These are phyloP conservation scores for Nematostella vectensis DNA, from an alignment of 92 coral and sea anemone species.

Conservation along the genomic window DNA sequence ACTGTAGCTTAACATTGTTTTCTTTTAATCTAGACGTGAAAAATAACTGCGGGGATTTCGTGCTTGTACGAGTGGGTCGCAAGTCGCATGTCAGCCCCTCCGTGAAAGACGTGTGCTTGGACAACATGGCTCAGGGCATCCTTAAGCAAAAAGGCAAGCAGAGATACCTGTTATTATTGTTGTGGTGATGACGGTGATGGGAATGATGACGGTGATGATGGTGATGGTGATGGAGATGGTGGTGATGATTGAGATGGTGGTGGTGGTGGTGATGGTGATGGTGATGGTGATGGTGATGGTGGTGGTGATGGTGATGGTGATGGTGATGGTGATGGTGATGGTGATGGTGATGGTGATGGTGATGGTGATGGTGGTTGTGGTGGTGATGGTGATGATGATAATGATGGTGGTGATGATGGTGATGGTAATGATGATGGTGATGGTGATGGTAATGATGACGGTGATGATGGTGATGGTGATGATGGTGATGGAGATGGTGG, in stretches of 20 bases:
- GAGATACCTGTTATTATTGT: conserved; percentile 2
- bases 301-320: conserved; percentile 16
- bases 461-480: too few relatives aligned
- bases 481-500: too few relatives aligned
- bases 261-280: too few relatives aligned
- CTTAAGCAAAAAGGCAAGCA: too few relatives aligned
- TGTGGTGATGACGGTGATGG: too few relatives aligned
- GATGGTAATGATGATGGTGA: neutral
- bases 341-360: neutral
- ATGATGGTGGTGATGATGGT: conserved; percentile 7
- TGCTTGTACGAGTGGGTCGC: conserved; percentile 82
- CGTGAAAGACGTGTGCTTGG: conserved; percentile 45
- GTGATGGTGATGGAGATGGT: too few relatives aligned
- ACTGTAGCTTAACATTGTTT: too few relatives aligned
- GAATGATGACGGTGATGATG: too few relatives aligned
- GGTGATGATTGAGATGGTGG: too few relatives aligned
- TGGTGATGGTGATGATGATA: neutral
- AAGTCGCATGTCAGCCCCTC: conserved; percentile 50
- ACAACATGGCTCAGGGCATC: conserved; percentile 34
- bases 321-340: conserved; percentile 5
- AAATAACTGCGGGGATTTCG: conserved; percentile 72
- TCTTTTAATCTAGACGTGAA: conserved; percentile 9
- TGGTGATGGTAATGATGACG: neutral
- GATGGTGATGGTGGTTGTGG: too few relatives aligned
- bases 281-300: too few relatives aligned